Percentiles rank a stretch among this genome's conserved stretches.
phyloP scores from a whole-genome alignment of 2,888 invertebrate species.

The Acleris laterana region DNA sequence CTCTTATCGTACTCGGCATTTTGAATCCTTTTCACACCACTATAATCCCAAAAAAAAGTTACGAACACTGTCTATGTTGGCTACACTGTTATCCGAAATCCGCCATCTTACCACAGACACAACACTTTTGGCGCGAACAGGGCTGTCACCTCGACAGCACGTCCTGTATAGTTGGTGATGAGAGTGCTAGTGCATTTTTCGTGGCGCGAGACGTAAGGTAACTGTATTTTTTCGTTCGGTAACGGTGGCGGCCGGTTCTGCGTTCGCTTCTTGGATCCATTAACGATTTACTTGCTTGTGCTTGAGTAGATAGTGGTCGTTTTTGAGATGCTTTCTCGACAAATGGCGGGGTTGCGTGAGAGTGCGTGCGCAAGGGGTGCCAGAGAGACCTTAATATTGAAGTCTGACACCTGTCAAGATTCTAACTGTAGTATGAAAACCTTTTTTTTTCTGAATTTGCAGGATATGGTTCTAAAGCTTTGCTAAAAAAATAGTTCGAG shows the following conservation, averaged over 20 bases:
- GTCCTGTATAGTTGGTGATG: conserved; percentile 73
- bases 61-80: conserved; percentile 42
- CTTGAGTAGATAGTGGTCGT: neutral
- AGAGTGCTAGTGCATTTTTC: conserved; percentile 77
- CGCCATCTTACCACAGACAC: conserved; percentile 55
- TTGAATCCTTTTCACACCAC: conserved; percentile 63
- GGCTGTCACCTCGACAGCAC: conserved; percentile 71
- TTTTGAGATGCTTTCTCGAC: no score
- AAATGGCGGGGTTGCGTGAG: no score
- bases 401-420: no score
- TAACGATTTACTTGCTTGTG: conserved; percentile 6
- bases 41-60: conserved; percentile 50
- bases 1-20: conserved; percentile 83
- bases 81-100: conserved; percentile 61
- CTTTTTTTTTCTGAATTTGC: no score
- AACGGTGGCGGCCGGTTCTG: conserved; percentile 77
- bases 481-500: no score
- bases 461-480: no score
- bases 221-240: conserved; percentile 82
- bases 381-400: no score
- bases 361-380: no score
- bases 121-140: conserved; percentile 53
- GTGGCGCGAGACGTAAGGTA: conserved; percentile 65
- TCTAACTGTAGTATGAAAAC: no score
- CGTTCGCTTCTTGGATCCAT: conserved; percentile 51